phyloP scores from a whole-genome alignment of 2,888 invertebrate species.

The Dryobotodes eremita region DNA sequence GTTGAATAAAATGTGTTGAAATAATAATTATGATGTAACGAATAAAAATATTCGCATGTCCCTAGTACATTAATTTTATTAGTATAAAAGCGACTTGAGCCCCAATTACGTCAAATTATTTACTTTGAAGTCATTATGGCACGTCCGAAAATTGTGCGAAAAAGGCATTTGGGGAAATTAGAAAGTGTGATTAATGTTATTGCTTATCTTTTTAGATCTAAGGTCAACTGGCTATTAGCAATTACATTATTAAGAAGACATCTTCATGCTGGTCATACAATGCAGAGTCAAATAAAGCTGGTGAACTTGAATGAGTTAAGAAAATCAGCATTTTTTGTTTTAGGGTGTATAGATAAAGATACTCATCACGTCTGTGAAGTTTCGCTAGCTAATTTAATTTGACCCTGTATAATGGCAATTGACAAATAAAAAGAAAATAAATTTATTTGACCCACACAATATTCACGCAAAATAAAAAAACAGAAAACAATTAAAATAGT shows the following conservation, averaged over 20 bases:
- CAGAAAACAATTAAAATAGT: no score
- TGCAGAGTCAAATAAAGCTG: not conserved
- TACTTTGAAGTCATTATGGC: conserved; percentile 36
- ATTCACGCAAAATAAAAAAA: no score
- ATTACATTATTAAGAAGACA: not conserved
- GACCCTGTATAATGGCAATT: not conserved
- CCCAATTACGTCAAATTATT: conserved; percentile 57
- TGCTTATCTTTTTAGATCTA: conserved; percentile 1
- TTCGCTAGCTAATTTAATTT: not conserved
- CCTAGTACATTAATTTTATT: conserved; percentile 46
- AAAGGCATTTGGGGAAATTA: conserved; percentile 28
- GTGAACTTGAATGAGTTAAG: not conserved
- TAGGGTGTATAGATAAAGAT: not conserved
- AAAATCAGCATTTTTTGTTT: not conserved
- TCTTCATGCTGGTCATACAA: not conserved
- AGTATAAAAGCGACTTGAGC: conserved; percentile 30
- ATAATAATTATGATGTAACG: conserved; percentile 22
- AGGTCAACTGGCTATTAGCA: not conserved
- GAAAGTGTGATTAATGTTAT: conserved; percentile 27
- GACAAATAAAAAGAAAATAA: not conserved
- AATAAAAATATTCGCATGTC: conserved; percentile 55
- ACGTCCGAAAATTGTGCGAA: conserved; percentile 27
- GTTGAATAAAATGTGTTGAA: conserved; percentile 24
- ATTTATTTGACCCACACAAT: no score
- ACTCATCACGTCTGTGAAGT: not conserved